Conservation (phyloP, 1,140 invertebrate genomes). For the Drosophila nebulosa region DNA sequence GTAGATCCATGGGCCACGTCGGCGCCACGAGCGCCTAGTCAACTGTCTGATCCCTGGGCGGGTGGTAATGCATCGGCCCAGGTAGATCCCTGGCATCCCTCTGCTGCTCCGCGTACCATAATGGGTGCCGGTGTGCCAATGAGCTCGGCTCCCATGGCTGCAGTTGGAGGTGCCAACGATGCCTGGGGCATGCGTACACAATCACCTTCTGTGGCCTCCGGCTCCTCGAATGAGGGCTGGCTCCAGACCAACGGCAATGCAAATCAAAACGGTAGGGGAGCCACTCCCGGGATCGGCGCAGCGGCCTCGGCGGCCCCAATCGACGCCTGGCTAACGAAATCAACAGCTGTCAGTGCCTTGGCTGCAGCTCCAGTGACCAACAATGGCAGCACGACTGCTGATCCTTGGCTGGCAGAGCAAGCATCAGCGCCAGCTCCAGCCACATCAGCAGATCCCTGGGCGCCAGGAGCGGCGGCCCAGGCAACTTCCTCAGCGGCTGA, state of each 20-base stretch:
- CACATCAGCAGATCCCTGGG: conserved; percentile 67
- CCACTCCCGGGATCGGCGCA: conserved; percentile 28
- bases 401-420: conserved; percentile 83
- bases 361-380: conserved; percentile 47
- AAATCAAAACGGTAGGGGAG: conserved; percentile 54
- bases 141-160: conserved; percentile 29
- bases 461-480: conserved; percentile 32
- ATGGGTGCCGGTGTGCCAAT: conserved; percentile 60
- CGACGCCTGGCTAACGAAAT: conserved; percentile 72
- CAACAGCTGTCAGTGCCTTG: conserved; percentile 26
- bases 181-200: conserved; percentile 73
- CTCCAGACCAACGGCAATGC: conserved; percentile 74
- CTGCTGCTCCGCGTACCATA: conserved; percentile 61
- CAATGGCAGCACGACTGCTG: conserved; percentile 74
- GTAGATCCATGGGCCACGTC: conserved; percentile 89
- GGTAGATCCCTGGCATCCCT: conserved; percentile 84
- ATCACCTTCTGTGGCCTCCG: conserved; percentile 75
- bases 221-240: conserved; percentile 79
- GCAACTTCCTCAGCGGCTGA: conserved; percentile 82
- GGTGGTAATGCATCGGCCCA: conserved; percentile 75
- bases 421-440: conserved; percentile 28
- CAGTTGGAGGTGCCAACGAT: conserved; percentile 32
- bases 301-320: conserved; percentile 4
- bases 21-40: conserved; percentile 80
- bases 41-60: conserved; percentile 84